These are phyloP conservation scores for Patagioenas fasciata DNA, from an alignment of 2,113 vertebrate genomes.

Conservation along the genomic window DNA sequence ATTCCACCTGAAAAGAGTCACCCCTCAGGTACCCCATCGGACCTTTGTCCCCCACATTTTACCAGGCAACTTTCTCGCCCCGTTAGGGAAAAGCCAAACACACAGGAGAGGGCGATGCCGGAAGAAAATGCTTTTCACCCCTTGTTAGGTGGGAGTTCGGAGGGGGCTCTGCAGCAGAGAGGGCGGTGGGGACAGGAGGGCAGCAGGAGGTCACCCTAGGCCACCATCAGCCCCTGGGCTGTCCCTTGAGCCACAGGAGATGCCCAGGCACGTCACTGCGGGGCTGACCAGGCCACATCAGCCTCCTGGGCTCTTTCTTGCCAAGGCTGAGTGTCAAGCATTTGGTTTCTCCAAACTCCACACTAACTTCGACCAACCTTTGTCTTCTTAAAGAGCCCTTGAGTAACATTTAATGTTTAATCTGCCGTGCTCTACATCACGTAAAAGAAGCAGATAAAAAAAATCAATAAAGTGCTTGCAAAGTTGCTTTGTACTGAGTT, in stretches of 20 bases:
- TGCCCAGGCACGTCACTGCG: not conserved
- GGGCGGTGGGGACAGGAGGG: not conserved
- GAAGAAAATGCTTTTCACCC: not conserved
- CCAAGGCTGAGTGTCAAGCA: not conserved
- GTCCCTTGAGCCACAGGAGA: not conserved
- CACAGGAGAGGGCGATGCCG: not conserved
- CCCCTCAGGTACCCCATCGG: not conserved
- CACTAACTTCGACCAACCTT: not conserved
- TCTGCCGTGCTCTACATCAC: not conserved
- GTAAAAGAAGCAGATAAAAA: slow-evolving; percentile 22
- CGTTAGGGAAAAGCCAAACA: not conserved
- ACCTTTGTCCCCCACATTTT: not conserved
- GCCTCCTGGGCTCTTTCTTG: not conserved
- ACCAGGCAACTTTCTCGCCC: not conserved
- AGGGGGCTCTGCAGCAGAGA: not conserved
- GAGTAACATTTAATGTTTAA: not conserved
- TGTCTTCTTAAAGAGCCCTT: not conserved
- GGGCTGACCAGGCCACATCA: accelerated
- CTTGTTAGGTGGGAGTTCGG: accelerated
- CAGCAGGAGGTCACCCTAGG: not conserved
- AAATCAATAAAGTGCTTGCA: slow-evolving; percentile 40
- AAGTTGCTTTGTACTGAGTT: slow-evolving; percentile 62
- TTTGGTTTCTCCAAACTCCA: not conserved
- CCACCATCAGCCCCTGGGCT: not conserved
- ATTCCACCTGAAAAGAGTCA: not conserved